These are phyloP conservation scores for Mizuhopecten yessoensis DNA, from an alignment of 1,140 invertebrate species.

Conservation along the genomic window DNA sequence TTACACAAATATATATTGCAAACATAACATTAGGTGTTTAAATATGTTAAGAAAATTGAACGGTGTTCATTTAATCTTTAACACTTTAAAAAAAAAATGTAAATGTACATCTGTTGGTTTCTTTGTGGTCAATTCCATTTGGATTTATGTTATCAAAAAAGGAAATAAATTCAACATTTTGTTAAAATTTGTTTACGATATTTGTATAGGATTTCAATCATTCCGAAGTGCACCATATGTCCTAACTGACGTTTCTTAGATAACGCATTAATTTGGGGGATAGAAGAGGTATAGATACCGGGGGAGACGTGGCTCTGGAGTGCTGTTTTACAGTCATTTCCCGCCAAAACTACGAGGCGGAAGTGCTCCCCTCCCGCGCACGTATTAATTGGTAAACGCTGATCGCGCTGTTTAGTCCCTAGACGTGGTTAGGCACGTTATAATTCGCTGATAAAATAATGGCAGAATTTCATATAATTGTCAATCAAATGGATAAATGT, in stretches of 20 bases:
- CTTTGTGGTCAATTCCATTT: no score
- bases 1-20: no score
- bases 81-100: no score
- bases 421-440: conserved; percentile 4
- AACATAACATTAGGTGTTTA: background rate
- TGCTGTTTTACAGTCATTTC: conserved; percentile 25
- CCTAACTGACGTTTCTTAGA: background rate
- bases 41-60: background rate
- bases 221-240: background rate
- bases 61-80: background rate
- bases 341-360: conserved; percentile 20
- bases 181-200: background rate
- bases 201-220: background rate
- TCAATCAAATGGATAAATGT: conserved; percentile 39
- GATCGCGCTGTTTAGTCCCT: conserved; percentile 6
- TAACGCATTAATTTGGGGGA: background rate
- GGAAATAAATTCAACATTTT: no score
- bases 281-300: conserved; percentile 19
- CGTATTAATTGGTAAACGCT: background rate
- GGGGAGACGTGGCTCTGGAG: background rate
- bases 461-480: conserved; percentile 18
- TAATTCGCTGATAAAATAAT: conserved; percentile 40
- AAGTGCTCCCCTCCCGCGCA: conserved; percentile 17
- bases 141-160: no score
- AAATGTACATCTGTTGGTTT: no score